Evolutionary conservation across 2,888 invertebrate species (phyloP).

Genomic region (Helleia helle): DNA sequence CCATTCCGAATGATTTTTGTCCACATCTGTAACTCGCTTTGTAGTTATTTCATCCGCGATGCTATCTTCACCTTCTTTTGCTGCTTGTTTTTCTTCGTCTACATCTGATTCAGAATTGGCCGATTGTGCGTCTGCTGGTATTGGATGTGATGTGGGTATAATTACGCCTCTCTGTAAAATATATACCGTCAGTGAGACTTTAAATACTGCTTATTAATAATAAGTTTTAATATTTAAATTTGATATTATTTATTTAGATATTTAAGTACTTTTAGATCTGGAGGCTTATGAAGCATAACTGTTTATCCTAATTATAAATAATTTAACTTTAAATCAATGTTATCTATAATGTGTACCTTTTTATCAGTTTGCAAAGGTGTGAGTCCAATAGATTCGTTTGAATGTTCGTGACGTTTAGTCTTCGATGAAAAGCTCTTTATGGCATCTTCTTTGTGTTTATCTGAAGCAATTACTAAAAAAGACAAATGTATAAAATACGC

Average conservation of each 20-base stretch:
- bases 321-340: too few relatives aligned
- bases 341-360: slow-evolving; percentile 34
- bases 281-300: too few relatives aligned
- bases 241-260: too few relatives aligned
- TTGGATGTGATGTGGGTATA: slow-evolving; percentile 30
- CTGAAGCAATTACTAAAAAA: slow-evolving; percentile 33
- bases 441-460: too few relatives aligned
- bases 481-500: too few relatives aligned
- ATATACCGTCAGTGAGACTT: too few relatives aligned
- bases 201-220: too few relatives aligned
- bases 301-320: too few relatives aligned
- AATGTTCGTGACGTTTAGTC: slow-evolving; percentile 30
- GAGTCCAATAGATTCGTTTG: slow-evolving; percentile 37
- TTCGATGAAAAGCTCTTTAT: slow-evolving; percentile 36
- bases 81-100: slow-evolving; percentile 19
- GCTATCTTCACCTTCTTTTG: neutral
- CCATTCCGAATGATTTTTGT: slow-evolving; percentile 42
- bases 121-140: slow-evolving; percentile 29
- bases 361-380: slow-evolving; percentile 27
- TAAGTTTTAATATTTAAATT: too few relatives aligned
- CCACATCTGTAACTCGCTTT: slow-evolving; percentile 33
- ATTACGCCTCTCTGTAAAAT: slow-evolving; percentile 28
- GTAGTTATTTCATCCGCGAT: slow-evolving; percentile 14
- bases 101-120: slow-evolving; percentile 21
- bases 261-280: too few relatives aligned